Evolutionary conservation across 2,888 invertebrate species (phyloP).

Genomic region (Orchesellides sinensis): DNA sequence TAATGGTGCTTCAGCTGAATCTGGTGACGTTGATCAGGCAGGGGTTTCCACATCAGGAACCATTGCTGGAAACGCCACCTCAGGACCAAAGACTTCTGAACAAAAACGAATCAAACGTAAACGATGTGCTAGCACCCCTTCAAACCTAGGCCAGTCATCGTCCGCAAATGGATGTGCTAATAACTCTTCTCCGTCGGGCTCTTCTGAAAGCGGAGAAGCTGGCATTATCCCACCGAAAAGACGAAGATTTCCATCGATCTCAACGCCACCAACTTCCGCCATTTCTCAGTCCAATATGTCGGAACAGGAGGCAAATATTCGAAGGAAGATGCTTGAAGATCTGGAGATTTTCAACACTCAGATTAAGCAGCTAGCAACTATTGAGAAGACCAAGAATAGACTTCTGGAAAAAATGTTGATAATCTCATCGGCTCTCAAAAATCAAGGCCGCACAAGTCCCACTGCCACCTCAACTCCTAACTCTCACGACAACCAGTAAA

Average conservation of each 20-base stretch:
- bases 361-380: slow-evolving; percentile 65
- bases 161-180: slow-evolving; percentile 49
- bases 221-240: slow-evolving; percentile 71
- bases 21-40: slow-evolving; percentile 32
- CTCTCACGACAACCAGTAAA: slow-evolving; percentile 58
- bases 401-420: slow-evolving; percentile 67
- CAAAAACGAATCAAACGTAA: slow-evolving; percentile 62
- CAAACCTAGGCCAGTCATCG: slow-evolving; percentile 68
- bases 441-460: slow-evolving; percentile 53
- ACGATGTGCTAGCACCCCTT: slow-evolving; percentile 66
- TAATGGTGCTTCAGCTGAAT: slow-evolving; percentile 47
- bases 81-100: slow-evolving; percentile 59
- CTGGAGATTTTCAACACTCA: slow-evolving; percentile 69
- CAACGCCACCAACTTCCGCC: slow-evolving; percentile 55
- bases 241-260: slow-evolving; percentile 69
- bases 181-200: slow-evolving; percentile 18
- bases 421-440: slow-evolving; percentile 65
- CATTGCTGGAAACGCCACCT: background rate
- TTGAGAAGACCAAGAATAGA: slow-evolving; percentile 69
- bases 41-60: slow-evolving; percentile 30
- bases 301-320: slow-evolving; percentile 62
- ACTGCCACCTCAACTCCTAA: slow-evolving; percentile 60
- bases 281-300: slow-evolving; percentile 59
- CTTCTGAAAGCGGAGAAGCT: slow-evolving; percentile 28
- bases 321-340: slow-evolving; percentile 70